Evolutionary conservation across 2,888 invertebrate species (phyloP), one percentile per base, ranked within the genome.

Genomic region (Macaria notata): DNA sequence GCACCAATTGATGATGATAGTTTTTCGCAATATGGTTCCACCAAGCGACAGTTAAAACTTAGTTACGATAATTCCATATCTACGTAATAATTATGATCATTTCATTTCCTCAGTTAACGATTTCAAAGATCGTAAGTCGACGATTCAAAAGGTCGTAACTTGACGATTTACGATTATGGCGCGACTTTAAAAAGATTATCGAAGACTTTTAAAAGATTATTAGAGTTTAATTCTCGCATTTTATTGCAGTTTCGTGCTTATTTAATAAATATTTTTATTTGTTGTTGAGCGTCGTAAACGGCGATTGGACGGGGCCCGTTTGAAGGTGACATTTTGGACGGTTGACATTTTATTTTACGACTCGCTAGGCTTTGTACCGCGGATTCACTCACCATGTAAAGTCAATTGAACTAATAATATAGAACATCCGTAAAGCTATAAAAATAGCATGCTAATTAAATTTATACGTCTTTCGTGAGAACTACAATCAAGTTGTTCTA

Each of bases 91-190:
- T 36, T 36, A 74, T 68, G 71, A 64, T 70, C 71, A 62, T 68
- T 68, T 52, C 54, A 68, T 71, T 74, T 69, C 70, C 67, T 66
- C 69, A 66, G 61, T 72, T 71, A 76, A 77, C 77, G 75, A 76
- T 72, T 65, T 65, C 45, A 54, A 43, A 43, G 54, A 65, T 76
- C 78, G 77, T 81, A 78, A 83, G 75, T 67, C 64, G 56, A 72
- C 75, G 75, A 76, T 72, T 65, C 65, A 46, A 54, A 43, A 43
- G 54, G 64, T 76, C 78, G 77, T 81, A 78, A 83, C 76, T 67
- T 64, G 56, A 72, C 75, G 79, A 84, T 86, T 86, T 87, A 87
- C 80, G 83, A 75, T 81, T 78, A 81, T 78, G 71, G 71, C 71
- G 53, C 72, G 70, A 79, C 75, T 79, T 78, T 76, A 38, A 70